Base-by-base conservation (phyloP, 2,797 vertebrate genomes). In the Helarctos malayanus region DNA sequence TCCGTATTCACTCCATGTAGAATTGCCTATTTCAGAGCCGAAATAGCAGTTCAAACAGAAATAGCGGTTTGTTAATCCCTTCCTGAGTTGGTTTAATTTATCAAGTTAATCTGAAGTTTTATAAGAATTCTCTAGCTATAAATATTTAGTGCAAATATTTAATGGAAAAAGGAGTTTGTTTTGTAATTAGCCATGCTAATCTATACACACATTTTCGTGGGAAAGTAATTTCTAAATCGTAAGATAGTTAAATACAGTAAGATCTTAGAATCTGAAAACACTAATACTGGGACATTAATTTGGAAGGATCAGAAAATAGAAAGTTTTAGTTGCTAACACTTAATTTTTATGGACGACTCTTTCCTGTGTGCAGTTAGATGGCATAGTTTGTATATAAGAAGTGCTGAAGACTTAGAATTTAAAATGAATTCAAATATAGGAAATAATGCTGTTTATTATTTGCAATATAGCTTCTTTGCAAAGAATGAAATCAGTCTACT, bases 1-100 rank as follows among this genome's bases (percentile, higher is more conserved):
- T 86, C 83, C 47, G 68, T 78, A 96, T 98, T 98, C 98, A 95
- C 94, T 94, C 29, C 45, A 3, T 94, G 98, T 97, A 89, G 96
- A 91, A 96, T 78, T 91, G 56, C 94, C 96, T 97, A 52, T 91
- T 85, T 83, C 59, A 80, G 83, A 96, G 65, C 89, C 83, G 89
- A 94, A 97, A 80, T 97, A 93, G 95, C 61, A 91, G 79, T 98
- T 97, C 49, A 92, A 96, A 75, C 88, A 89, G 91, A 94, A 97
- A 82, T 97, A 95, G 94, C 52, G 73, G 68, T 98, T 91, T 96
- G 97, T 97, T 98, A 97, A 98, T 97, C 85, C 97, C 93, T 94
- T 69, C 96, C 86, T 97, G 94, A 94, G 47, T 49, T 83, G 35
- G 92, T 97, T 96, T 97, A 5, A 91, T 97, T 92, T 97, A 86